Conservation (phyloP, 2,888 invertebrate genomes). For the Caenorhabditis afra region DNA sequence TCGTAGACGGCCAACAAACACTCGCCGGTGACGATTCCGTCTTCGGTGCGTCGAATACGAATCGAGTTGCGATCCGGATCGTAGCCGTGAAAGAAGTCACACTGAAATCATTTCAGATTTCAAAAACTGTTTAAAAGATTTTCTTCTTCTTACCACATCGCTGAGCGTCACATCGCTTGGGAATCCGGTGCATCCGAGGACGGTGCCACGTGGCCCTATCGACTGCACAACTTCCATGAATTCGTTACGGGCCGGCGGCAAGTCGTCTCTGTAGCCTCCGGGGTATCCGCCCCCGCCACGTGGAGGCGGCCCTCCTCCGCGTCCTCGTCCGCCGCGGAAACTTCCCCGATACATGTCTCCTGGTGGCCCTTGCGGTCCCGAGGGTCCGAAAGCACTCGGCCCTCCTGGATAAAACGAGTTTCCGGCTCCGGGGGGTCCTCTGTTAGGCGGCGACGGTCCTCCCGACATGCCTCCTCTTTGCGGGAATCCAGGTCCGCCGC, state of each 20-base stretch:
- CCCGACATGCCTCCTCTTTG: slow-evolving; percentile 20
- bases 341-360: slow-evolving; percentile 12
- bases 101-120: slow-evolving; percentile 32
- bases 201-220: slow-evolving; percentile 60
- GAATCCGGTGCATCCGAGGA: slow-evolving; percentile 64
- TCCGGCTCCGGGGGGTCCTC: slow-evolving; percentile 9
- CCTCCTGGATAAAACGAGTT: slow-evolving; percentile 15
- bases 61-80: slow-evolving; percentile 61
- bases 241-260: slow-evolving; percentile 11
- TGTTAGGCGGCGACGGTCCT: slow-evolving; percentile 1
- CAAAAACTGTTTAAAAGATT: too few relatives aligned
- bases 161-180: slow-evolving; percentile 59
- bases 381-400: background rate
- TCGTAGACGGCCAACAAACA: slow-evolving; percentile 62
- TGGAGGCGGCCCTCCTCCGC: slow-evolving; percentile 25
- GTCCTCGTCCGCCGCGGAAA: slow-evolving; percentile 14
- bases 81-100: slow-evolving; percentile 61
- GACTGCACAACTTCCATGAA: slow-evolving; percentile 37
- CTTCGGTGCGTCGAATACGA: slow-evolving; percentile 60
- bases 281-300: slow-evolving; percentile 16
- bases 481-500: slow-evolving; percentile 4
- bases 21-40: slow-evolving; percentile 66
- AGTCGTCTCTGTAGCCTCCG: slow-evolving; percentile 27
- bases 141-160: slow-evolving; percentile 60
- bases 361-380: background rate